Base-by-base conservation (phyloP, 2,888 invertebrate species). In the Drosophila quasianomalipes region DNA sequence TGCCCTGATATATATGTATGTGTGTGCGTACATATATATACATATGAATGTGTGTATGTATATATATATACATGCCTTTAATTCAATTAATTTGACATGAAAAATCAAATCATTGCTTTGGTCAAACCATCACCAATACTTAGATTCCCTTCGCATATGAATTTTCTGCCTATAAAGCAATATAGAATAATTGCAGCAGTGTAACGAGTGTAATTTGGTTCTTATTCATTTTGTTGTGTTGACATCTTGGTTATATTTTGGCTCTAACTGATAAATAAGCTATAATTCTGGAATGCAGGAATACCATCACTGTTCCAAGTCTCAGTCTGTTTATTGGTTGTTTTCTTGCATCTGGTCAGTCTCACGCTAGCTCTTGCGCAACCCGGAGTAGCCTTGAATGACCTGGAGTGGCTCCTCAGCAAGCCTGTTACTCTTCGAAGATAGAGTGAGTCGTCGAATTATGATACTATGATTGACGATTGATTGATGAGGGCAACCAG, bases 11-110 rank as follows among this genome's bases (percentile, higher is more conserved):
- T 54, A 31, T 64, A 28, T 30, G 52, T 41, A 19, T 59, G 49
- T 52, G 41, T 57, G 22, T 49, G 31, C 44, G 49, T 58, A 37
- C 2, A 14, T 14, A 35, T 35, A 4, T 67, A 5, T 49, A 31
- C 54, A 53, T 52, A 35, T 69, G 47, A 52, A 37, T 67, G 57
- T 64, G 55, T 59, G 39, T 44, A 53, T 49, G 16, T 33, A n/a
- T 28, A 44, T 37, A 44, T 37, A 64, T 35, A 12, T 41, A 44
- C 0, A 31, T 31, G 71, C 58, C 73, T 81, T 76, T 83, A 83
- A 85, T 89, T 89, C 64, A 89, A 87, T 85, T 89, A 87, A 81
- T 87, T 79, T 76, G 60, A 72, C 52, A 60, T 49, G 57, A 53
- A 53, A 53, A 57, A 69, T 51, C 33, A 51, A 65, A 30, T 47